Base-by-base conservation (phyloP, 2,797 vertebrate species). In the Diglossa cyanea region DNA sequence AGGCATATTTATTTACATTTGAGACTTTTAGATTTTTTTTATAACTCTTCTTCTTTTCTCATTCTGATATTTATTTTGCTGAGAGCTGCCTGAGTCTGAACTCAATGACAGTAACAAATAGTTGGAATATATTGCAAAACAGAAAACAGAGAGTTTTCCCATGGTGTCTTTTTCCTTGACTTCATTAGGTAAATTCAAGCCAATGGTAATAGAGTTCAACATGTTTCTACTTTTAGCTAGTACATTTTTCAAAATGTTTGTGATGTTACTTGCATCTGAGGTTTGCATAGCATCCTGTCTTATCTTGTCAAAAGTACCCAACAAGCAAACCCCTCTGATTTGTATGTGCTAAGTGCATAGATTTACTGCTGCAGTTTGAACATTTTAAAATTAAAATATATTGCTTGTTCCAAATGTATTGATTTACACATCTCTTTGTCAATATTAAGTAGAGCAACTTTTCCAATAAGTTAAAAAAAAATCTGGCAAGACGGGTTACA, bases 381-480 rank as follows among this genome's bases (percentile, higher is more conserved):
- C 98, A 98, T 98, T 99, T 99, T 99, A 98, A 99, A 99, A 99
- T 99, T 99, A 99, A 99, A 99, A 99, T 99, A 99, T 99, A 99
- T 99, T 98, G 98, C 99, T 98, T 98, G 98, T 99, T 99, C 98
- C 98, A 98, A 98, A 98, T 99, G 97, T 99, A 99, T 99, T 99
- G 99, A 99, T 99, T 98, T 98, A 98, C 95, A 97, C 98, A 98
- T 98, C 98, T 98, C 98, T 99, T 95, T 99, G 99, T 99, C 99
- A 99, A 99, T 99, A 99, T 98, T 98, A 98, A 98, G 98, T 99
- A 98, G 97, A 98, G 98, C 95, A 98, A 99, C 98, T 99, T 99
- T 99, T 99, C 98, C 99, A 99, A 98, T 99, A 99, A 98, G 98
- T 99, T 99, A 98, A 98, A 99, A 72, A 50, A 98, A 98, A 98